These are phyloP conservation scores for Lordiphosa collinella DNA, from an alignment of 1,140 invertebrate genomes.

Conservation along the genomic window DNA sequence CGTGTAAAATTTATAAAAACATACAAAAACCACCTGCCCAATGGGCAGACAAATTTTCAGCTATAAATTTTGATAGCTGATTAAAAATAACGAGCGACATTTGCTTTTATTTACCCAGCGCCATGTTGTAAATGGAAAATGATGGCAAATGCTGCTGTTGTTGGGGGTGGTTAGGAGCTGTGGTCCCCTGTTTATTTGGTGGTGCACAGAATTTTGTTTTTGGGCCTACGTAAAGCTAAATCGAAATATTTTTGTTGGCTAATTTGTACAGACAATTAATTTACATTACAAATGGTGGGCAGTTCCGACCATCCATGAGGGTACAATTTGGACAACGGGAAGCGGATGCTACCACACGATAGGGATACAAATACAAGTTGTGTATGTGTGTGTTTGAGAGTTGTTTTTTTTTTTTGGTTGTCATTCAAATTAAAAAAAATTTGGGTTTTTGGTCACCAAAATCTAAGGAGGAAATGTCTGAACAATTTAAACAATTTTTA, in stretches of 20 bases:
- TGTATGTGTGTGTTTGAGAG: too few relatives aligned
- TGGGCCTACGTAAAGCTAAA: conserved; percentile 4
- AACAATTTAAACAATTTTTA: too few relatives aligned
- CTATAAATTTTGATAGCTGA: conserved; percentile 68
- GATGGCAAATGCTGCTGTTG: conserved; percentile 35
- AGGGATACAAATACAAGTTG: too few relatives aligned
- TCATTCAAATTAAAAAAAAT: too few relatives aligned
- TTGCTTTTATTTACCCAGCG: conserved; percentile 58
- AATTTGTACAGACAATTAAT: conserved; percentile 11
- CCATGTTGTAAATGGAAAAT: conserved; percentile 37
- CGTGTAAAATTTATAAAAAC: conserved; percentile 42
- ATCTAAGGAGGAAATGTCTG: too few relatives aligned
- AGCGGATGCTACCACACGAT: too few relatives aligned
- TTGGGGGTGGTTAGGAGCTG: background rate
- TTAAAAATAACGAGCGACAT: conserved; percentile 70
- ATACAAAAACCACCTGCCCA: conserved; percentile 34
- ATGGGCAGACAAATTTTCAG: conserved; percentile 56
- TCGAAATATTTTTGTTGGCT: conserved; percentile 8
- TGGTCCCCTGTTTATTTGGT: background rate
- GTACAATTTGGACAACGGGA: too few relatives aligned
- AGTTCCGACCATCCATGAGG: too few relatives aligned
- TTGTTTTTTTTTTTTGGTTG: too few relatives aligned
- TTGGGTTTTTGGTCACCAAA: too few relatives aligned
- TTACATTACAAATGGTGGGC: conserved; percentile 8
- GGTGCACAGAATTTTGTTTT: background rate